phyloP scores from a whole-genome alignment of 2,113 vertebrate genomes.

The Scopus umbretta region DNA sequence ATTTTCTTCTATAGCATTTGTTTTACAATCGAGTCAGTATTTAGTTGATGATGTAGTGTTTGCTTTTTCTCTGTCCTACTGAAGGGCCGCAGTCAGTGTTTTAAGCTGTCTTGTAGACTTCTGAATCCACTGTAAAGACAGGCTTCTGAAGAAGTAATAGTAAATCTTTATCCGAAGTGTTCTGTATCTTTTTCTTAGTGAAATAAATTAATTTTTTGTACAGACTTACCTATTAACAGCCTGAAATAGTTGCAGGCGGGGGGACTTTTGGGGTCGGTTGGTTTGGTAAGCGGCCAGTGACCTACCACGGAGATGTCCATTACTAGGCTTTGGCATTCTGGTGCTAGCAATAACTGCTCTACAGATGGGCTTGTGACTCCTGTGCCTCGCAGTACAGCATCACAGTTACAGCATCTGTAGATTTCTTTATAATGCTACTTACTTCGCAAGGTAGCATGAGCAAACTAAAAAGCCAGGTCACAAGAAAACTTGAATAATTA shows the following conservation, averaged over 20 bases:
- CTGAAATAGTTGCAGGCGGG: neutral
- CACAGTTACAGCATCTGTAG: neutral
- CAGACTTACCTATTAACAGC: neutral
- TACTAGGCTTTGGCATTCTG: neutral
- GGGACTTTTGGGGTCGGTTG: neutral
- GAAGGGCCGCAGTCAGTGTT: neutral
- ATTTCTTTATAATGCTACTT: neutral
- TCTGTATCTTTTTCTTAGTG: neutral
- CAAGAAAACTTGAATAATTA: neutral
- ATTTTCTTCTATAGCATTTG: neutral
- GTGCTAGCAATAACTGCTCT: neutral
- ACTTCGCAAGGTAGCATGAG: neutral
- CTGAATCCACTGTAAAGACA: neutral
- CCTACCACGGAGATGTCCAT: neutral
- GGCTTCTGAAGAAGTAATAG: neutral
- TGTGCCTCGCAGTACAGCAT: neutral
- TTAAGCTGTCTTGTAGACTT: neutral
- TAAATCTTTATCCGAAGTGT: neutral
- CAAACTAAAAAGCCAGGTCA: neutral
- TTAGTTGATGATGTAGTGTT: neutral
- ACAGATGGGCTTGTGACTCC: neutral
- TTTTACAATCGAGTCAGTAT: neutral
- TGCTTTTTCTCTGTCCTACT: neutral
- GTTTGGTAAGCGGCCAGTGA: neutral
- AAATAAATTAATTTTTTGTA: slow-evolving; percentile 8